Evolutionary conservation across 1,140 invertebrate species (phyloP), one percentile per base, ranked within the genome.

Genomic region (Pectinophora gossypiella): DNA sequence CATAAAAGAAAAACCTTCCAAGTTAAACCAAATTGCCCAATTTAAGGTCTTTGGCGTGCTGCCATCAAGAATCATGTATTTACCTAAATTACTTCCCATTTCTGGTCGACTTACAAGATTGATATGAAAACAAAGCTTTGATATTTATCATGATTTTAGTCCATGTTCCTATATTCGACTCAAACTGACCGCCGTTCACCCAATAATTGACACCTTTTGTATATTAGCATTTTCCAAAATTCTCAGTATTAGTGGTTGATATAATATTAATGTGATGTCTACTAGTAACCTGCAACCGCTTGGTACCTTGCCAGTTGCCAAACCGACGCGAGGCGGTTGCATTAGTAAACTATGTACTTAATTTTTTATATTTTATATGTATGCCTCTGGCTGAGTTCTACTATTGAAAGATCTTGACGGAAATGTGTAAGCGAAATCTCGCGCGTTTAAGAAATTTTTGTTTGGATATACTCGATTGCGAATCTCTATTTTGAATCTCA

Each of bases 201-300:
- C 51, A 47, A 58, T 55, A 59, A 65, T 61, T 53, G 68, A 78
- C 72, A 79, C 72, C 72, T 76, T 76, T 75, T 82, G 76, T 82
- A 82, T 72, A 79, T 77, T 83, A 79, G 72, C 52, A 67, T 73
- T 81, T 71, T 72, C 72, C 64, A 64, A 70, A 70, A 70, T 64
- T 72, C 56, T 75, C 81, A 85, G 78, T 82, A 85, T 82, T 82
- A 81, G 72, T 59, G 68, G 62, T 81, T 78, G 69, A 71, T 62
- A 49, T 27, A 65, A 66, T n/a, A 60, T 66, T 61, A 71, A 74
- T 76, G 77, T 80, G 72, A 78, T 78, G 69, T 75, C 47, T 63
- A 52, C 50, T 59, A 62, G 60, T 64, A 61, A 65, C 68, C 67
- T 59, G 61, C 54, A 61, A 53, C 68, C 61, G 70, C 66, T 64